Percentiles rank a stretch among this genome's conserved stretches.
Conservation (phyloP, 2,113 vertebrate species). For the Herpetotheres cachinnans region DNA sequence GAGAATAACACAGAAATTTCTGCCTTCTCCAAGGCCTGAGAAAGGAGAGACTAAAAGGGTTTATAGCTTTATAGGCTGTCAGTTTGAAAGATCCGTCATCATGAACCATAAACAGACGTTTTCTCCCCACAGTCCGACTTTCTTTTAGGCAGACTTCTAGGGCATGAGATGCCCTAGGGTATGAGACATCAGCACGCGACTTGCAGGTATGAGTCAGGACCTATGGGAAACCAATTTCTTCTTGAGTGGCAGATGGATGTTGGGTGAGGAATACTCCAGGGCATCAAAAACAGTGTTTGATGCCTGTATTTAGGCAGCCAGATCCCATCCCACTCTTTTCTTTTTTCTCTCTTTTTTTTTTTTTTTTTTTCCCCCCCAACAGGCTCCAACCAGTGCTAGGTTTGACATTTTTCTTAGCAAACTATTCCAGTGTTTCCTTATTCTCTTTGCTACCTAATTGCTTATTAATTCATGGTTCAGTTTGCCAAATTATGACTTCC, state of each 20-base stretch:
- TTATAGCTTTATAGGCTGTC: neutral
- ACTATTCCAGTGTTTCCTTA: neutral
- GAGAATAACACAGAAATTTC: neutral
- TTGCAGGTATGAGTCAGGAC: neutral
- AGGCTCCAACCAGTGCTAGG: neutral
- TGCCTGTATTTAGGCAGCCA: neutral
- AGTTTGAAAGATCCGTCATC: neutral
- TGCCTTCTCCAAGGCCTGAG: neutral
- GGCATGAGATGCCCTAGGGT: neutral
- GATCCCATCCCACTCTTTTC: neutral
- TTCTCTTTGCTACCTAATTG: neutral
- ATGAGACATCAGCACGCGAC: neutral
- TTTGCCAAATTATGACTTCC: neutral
- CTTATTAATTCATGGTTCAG: neutral
- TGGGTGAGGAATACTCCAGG: neutral
- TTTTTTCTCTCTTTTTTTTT: neutral
- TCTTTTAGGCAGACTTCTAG: neutral
- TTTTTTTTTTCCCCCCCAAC: neutral
- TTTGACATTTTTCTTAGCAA: neutral
- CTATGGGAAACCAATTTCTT: neutral
- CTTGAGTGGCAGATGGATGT: neutral
- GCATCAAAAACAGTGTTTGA: neutral
- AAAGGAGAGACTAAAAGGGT: neutral
- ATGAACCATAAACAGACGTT: neutral
- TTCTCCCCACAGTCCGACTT: neutral